Conservation (phyloP, 2,113 vertebrate species). For the Heterocephalus glaber region DNA sequence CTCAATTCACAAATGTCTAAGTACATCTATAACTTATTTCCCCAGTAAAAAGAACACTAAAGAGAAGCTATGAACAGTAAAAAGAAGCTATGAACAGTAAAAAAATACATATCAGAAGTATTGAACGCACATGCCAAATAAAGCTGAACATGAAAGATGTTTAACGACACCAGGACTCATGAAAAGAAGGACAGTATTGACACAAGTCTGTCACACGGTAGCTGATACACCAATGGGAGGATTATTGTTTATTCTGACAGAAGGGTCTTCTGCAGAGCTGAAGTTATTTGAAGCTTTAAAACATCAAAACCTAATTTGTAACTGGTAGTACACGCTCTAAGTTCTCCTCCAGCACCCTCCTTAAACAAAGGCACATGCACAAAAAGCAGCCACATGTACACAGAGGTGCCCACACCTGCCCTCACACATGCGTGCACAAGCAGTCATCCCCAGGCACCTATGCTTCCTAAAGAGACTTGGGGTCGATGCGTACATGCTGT, state of each 20-base stretch:
- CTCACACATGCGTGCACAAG: accelerated
- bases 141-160: neutral
- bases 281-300: neutral
- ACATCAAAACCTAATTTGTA: neutral
- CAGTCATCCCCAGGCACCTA: neutral
- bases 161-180: neutral
- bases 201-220: neutral
- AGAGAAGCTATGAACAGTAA: neutral
- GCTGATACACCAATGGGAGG: neutral
- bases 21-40: conserved; percentile 11
- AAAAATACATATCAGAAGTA: neutral
- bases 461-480: neutral
- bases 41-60: neutral
- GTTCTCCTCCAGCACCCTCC: neutral
- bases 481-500: accelerated
- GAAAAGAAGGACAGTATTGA: neutral
- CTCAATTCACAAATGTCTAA: neutral
- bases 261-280: neutral
- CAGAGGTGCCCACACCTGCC: neutral
- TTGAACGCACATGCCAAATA: neutral
- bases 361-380: neutral
- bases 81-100: neutral
- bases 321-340: neutral
- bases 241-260: neutral
- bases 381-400: accelerated